phyloP scores from a whole-genome alignment of 2,113 vertebrate genomes.

The Bagarius yarrelli region DNA sequence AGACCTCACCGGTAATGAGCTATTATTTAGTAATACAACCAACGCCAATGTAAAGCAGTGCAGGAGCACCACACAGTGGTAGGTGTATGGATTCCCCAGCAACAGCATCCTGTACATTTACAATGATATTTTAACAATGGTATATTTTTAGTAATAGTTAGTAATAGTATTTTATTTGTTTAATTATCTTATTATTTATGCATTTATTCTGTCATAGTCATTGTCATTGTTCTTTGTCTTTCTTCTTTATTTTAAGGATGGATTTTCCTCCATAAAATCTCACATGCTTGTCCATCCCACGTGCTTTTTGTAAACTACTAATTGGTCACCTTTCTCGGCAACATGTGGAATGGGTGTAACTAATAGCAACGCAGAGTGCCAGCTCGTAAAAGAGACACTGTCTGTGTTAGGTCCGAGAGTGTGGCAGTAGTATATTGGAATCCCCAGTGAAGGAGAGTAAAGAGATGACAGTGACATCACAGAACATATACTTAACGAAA shows the following conservation, averaged over 20 bases:
- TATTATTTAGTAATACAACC: conserved; percentile 45
- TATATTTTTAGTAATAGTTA: not conserved
- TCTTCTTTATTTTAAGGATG: conserved; percentile 45
- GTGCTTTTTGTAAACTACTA: conserved; percentile 59
- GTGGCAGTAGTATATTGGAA: conserved; percentile 33
- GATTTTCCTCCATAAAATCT: conserved; percentile 47
- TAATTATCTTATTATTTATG: not conserved
- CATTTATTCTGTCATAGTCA: not conserved
- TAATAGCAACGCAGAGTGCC: conserved; percentile 58
- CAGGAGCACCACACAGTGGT: conserved; percentile 46
- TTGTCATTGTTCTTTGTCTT: not conserved
- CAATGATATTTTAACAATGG: too few relatives aligned
- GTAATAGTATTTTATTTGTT: not conserved
- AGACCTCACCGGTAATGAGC: conserved; percentile 52
- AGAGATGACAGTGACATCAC: not conserved
- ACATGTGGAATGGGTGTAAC: conserved; percentile 62
- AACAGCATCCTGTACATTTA: not conserved
- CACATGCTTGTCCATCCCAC: conserved; percentile 28
- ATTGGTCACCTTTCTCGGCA: conserved; percentile 62
- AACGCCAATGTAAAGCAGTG: conserved; percentile 40
- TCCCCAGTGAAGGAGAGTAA: conserved; percentile 47
- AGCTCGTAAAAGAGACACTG: conserved; percentile 58
- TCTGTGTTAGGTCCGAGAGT: conserved; percentile 59
- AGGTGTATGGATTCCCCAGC: not conserved
- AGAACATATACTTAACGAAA: not conserved